These are phyloP conservation scores for Charanyca ferruginea DNA, from an alignment of 2,888 invertebrate genomes.

Conservation along the genomic window DNA sequence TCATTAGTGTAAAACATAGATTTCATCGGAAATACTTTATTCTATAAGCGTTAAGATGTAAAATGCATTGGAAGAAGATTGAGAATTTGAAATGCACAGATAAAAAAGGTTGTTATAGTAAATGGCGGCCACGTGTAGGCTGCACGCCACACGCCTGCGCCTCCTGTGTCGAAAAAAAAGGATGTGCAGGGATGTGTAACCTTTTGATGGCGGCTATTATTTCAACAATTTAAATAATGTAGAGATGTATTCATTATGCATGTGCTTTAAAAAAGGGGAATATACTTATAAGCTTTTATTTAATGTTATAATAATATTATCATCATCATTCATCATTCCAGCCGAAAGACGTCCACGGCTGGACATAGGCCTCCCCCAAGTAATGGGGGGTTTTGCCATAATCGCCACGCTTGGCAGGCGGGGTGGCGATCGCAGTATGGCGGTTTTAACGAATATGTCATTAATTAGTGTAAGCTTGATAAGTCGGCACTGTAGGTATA, in stretches of 20 bases:
- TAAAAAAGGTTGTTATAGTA: slow-evolving; percentile 47
- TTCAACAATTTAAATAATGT: slow-evolving; percentile 5
- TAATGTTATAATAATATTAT: slow-evolving; percentile 6
- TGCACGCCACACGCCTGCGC: slow-evolving; percentile 57
- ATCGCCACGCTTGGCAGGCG: too few relatives aligned
- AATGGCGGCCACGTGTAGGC: slow-evolving; percentile 62
- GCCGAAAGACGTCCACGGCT: too few relatives aligned
- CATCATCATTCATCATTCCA: too few relatives aligned
- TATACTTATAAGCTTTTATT: neutral
- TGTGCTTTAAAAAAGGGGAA: neutral
- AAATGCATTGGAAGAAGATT: slow-evolving; percentile 4
- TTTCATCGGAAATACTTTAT: slow-evolving; percentile 11
- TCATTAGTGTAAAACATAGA: slow-evolving; percentile 22
- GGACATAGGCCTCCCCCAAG: too few relatives aligned
- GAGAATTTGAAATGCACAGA: slow-evolving; percentile 5
- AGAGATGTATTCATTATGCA: slow-evolving; percentile 10
- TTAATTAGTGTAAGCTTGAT: too few relatives aligned
- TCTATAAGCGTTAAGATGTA: slow-evolving; percentile 20
- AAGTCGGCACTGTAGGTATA: too few relatives aligned
- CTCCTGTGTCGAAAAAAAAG: slow-evolving; percentile 43
- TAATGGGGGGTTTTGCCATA: too few relatives aligned
- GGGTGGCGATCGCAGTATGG: too few relatives aligned
- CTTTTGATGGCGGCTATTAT: slow-evolving; percentile 25
- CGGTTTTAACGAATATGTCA: too few relatives aligned
- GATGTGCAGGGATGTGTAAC: slow-evolving; percentile 50